phyloP scores from a whole-genome alignment of 2,113 vertebrate genomes.

The Chunga burmeisteri region DNA sequence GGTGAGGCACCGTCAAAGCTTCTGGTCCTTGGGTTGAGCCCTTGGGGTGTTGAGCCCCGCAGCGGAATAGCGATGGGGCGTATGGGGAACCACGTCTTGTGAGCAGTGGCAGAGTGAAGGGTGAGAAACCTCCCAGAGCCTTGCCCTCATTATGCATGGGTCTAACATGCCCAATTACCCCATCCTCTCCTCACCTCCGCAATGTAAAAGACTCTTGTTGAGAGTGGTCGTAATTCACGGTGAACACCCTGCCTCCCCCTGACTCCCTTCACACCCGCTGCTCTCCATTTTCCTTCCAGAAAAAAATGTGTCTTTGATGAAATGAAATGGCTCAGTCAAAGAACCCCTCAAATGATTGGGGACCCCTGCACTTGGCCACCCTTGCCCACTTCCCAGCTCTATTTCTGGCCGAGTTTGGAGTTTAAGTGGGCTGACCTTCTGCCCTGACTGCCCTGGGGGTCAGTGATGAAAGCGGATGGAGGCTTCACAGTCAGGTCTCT shows the following conservation, averaged over 20 bases:
- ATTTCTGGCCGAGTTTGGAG: constrained; percentile 65
- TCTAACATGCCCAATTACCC: constrained; percentile 53
- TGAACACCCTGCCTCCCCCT: constrained; percentile 21
- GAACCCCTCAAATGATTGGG: constrained; percentile 52
- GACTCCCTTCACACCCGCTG: constrained; percentile 43
- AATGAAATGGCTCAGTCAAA: constrained; percentile 67
- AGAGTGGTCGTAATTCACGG: constrained; percentile 58
- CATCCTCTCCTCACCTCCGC: constrained; percentile 60
- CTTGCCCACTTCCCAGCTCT: constrained; percentile 61
- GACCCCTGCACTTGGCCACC: constrained; percentile 63
- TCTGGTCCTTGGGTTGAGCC: not conserved
- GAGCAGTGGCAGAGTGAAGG: not conserved
- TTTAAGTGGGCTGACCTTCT: constrained; percentile 73
- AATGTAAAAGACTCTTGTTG: constrained; percentile 65
- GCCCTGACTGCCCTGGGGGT: constrained; percentile 71
- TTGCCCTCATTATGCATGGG: constrained; percentile 43
- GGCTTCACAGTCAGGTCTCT: constrained; percentile 70
- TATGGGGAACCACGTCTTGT: not conserved
- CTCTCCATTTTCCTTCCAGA: constrained; percentile 59
- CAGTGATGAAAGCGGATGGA: constrained; percentile 76
- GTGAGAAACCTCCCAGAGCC: constrained; percentile 5
- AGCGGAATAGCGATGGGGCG: accelerated
- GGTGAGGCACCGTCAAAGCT: not conserved
- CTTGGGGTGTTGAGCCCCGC: not conserved
- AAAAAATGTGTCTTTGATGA: constrained; percentile 63